Conservation (phyloP, 2,113 vertebrate genomes). For the Agelaius phoeniceus region DNA sequence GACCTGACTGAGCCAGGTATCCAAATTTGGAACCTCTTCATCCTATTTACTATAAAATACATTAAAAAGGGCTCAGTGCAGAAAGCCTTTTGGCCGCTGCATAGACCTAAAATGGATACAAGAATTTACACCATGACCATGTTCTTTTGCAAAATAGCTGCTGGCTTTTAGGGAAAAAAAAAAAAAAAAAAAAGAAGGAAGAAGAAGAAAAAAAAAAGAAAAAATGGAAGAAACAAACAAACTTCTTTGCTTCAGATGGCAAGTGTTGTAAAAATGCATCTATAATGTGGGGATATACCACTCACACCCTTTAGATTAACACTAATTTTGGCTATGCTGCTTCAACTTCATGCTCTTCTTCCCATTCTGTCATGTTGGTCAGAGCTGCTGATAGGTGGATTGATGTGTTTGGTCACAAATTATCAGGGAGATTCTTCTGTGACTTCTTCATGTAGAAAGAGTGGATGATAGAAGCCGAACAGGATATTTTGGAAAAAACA, state of each 20-base stretch:
- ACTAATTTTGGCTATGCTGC: neutral
- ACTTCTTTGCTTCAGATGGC: neutral
- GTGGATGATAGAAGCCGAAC: neutral
- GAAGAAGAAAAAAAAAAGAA: too few relatives aligned
- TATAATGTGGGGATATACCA: neutral
- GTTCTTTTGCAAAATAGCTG: neutral
- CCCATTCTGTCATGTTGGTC: neutral
- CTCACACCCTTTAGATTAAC: neutral
- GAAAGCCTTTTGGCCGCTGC: neutral
- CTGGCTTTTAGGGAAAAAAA: neutral
- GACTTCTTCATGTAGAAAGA: neutral
- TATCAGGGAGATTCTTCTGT: neutral
- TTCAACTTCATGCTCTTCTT: neutral
- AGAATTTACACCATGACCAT: neutral
- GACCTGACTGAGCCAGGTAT: neutral
- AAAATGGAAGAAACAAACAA: neutral
- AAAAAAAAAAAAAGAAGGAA: neutral
- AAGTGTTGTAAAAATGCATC: neutral
- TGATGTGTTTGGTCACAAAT: neutral
- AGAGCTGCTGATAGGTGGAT: neutral
- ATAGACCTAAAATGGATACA: neutral
- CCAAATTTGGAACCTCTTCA: neutral
- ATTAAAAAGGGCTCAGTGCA: fast-evolving
- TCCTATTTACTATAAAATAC: neutral
- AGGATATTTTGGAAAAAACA: neutral